Evolutionary conservation across 2,113 vertebrate genomes (phyloP).

Genomic region (Pseudopipra pipra): DNA sequence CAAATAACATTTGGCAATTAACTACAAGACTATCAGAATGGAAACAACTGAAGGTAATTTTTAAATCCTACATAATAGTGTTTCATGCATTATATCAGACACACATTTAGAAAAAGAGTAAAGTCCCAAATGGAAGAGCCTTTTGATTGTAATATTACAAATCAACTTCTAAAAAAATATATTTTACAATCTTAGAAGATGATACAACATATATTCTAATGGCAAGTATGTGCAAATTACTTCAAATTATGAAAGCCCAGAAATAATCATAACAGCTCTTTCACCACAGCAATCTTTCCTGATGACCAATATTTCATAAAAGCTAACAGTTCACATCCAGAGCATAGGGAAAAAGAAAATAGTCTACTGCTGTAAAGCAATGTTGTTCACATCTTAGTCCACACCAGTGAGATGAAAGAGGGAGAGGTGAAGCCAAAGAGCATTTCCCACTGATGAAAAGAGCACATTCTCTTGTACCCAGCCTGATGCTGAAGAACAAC

Average conservation of each 20-base stretch:
- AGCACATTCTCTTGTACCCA: background rate
- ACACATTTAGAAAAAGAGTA: background rate
- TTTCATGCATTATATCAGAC: background rate
- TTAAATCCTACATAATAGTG: rapidly evolving
- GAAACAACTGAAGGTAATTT: background rate
- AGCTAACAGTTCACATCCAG: background rate
- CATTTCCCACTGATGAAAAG: background rate
- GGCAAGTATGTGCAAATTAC: background rate
- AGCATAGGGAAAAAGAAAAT: background rate
- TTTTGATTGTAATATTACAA: background rate
- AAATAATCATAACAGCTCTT: background rate
- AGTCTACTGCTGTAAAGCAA: background rate
- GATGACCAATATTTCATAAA: background rate
- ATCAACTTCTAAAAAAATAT: background rate
- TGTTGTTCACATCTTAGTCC: background rate
- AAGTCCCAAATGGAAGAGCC: background rate
- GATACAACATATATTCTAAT: background rate
- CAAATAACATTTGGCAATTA: background rate
- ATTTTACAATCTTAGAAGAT: background rate
- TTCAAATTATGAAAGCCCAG: background rate
- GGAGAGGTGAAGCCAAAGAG: background rate
- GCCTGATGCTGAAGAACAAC: background rate
- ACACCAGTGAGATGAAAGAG: background rate
- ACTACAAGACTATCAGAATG: background rate
- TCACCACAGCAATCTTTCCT: background rate